Evolutionary conservation across 2,113 vertebrate species (phyloP).

Genomic region (Pongo pygmaeus): DNA sequence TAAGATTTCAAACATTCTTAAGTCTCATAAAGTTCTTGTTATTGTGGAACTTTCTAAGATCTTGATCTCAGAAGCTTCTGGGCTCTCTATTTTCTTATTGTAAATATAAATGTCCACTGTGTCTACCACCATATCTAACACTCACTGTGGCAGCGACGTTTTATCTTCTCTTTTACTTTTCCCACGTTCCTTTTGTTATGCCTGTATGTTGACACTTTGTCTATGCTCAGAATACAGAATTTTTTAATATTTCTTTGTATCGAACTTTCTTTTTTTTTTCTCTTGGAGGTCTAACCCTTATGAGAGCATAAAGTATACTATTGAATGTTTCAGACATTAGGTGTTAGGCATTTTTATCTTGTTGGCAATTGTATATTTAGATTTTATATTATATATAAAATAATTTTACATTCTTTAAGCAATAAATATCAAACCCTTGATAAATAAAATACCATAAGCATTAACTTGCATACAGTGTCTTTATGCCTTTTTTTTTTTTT

Average conservation of each 20-base stretch:
- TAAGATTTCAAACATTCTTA: not conserved
- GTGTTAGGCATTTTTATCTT: not conserved
- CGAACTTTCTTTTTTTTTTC: not conserved
- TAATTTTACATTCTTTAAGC: not conserved
- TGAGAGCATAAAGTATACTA: not conserved
- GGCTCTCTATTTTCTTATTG: not conserved
- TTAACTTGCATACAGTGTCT: not conserved
- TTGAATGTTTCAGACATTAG: not conserved
- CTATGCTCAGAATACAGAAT: not conserved
- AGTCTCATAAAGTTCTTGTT: not conserved
- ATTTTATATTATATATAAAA: not conserved
- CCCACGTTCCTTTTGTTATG: not conserved
- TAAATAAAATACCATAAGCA: not conserved
- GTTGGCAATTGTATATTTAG: not conserved
- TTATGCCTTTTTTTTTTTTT: not conserved
- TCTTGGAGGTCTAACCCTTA: not conserved
- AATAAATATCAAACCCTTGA: not conserved
- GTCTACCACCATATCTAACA: not conserved
- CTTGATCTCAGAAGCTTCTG: not conserved
- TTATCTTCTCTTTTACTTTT: not conserved
- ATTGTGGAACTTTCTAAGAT: not conserved
- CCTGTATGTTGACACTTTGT: not conserved
- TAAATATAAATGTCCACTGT: not conserved
- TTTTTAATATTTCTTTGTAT: not conserved
- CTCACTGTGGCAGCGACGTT: not conserved